phyloP scores from a whole-genome alignment of 2,113 vertebrate species.

The Sphaerodactylus townsendi region DNA sequence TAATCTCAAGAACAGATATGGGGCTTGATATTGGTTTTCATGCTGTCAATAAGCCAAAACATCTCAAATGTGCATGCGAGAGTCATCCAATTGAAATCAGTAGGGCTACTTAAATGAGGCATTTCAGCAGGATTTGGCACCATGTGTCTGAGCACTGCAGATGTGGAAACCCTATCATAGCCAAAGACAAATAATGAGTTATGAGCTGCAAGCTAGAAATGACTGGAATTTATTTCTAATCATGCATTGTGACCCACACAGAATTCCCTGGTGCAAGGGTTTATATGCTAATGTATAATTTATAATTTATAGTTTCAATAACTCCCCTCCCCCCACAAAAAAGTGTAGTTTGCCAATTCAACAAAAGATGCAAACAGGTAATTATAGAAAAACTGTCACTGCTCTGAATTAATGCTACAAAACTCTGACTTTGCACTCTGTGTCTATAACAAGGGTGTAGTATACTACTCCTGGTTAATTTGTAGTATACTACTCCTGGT shows the following conservation, averaged over 20 bases:
- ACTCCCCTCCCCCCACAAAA: neutral
- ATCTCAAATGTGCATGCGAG: slow-evolving; percentile 34
- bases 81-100: slow-evolving; percentile 49
- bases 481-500: neutral
- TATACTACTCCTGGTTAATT: too few relatives aligned
- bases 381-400: neutral
- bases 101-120: slow-evolving; percentile 25
- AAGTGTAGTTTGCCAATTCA: slow-evolving; percentile 11
- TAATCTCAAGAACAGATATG: slow-evolving; percentile 42
- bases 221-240: slow-evolving; percentile 32
- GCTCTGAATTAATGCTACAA: neutral
- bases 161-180: slow-evolving; percentile 57
- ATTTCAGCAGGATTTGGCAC: slow-evolving; percentile 54
- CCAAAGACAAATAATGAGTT: slow-evolving; percentile 8
- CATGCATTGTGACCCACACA: neutral
- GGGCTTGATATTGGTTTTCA: slow-evolving; percentile 41
- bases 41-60: neutral
- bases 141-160: slow-evolving; percentile 38
- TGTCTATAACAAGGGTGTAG: neutral
- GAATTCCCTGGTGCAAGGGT: neutral
- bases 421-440: neutral
- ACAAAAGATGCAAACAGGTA: slow-evolving; percentile 25
- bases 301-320: slow-evolving; percentile 45
- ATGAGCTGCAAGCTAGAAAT: slow-evolving; percentile 13
- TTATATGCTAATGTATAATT: slow-evolving; percentile 24